These are phyloP conservation scores for Trisateles emortualis DNA, from an alignment of 2,888 invertebrate species.

Conservation along the genomic window DNA sequence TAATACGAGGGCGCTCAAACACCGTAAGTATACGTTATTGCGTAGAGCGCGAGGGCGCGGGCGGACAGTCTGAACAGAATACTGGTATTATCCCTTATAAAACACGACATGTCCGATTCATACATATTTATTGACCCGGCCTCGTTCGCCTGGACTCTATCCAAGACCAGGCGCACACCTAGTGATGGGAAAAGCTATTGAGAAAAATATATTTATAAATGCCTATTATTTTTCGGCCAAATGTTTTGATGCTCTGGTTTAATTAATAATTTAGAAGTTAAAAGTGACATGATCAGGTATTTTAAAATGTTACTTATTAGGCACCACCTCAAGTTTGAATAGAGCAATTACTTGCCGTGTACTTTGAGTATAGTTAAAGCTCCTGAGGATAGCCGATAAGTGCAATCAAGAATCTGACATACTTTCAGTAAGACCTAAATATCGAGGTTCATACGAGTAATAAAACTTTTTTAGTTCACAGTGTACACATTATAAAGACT, in stretches of 20 bases:
- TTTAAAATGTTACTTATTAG: no score
- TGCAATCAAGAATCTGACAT: no score
- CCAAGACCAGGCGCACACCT: slow-evolving; percentile 44
- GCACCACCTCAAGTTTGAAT: no score
- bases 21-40: slow-evolving; percentile 12
- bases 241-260: no score
- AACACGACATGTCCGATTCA: slow-evolving; percentile 58
- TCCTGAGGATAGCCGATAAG: no score
- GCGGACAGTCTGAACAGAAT: slow-evolving; percentile 17
- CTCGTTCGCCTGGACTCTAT: slow-evolving; percentile 56
- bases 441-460: no score
- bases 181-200: slow-evolving; percentile 17
- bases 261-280: no score
- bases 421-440: no score
- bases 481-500: not conserved
- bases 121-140: slow-evolving; percentile 72
- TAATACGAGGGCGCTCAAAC: not conserved
- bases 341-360: no score
- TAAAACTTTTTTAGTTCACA: not conserved
- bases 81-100: slow-evolving; percentile 47
- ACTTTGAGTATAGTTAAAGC: no score
- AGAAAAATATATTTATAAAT: slow-evolving; percentile 4
- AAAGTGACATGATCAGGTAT: no score
- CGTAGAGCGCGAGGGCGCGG: not conserved
- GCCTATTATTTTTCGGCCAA: no score